Evolutionary conservation across 2,113 vertebrate species (phyloP).

Genomic region (Limanda limanda): DNA sequence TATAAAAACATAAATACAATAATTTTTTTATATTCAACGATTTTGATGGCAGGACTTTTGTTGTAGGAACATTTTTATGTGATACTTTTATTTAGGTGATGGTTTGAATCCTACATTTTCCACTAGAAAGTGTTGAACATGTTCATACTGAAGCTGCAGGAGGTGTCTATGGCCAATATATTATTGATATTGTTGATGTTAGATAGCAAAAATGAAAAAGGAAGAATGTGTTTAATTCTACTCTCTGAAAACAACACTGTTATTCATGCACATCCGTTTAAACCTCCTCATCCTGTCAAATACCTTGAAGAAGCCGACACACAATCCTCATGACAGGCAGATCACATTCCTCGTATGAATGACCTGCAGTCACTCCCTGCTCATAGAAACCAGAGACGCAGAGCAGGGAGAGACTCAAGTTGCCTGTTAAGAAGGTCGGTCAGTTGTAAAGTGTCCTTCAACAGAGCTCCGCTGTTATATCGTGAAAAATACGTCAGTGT

Average conservation of each 20-base stretch:
- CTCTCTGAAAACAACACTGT: background rate
- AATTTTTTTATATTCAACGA: no score
- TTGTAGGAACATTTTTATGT: no score
- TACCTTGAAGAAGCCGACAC: slow-evolving; percentile 8
- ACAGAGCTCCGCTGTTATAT: slow-evolving; percentile 18
- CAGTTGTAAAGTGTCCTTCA: background rate
- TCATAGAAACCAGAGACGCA: slow-evolving; percentile 54
- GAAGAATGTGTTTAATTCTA: slow-evolving; percentile 40
- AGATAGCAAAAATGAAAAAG: slow-evolving; percentile 4
- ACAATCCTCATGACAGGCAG: slow-evolving; percentile 14
- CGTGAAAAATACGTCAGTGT: slow-evolving; percentile 10
- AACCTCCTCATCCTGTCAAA: slow-evolving; percentile 10
- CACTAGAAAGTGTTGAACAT: no score
- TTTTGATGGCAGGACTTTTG: background rate
- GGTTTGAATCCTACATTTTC: background rate
- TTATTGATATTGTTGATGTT: slow-evolving; percentile 54
- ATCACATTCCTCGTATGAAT: slow-evolving; percentile 58
- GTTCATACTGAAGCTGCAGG: no score
- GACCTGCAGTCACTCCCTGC: slow-evolving; percentile 64
- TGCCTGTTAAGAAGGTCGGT: slow-evolving; percentile 15
- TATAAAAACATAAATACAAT: background rate
- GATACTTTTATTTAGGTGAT: background rate
- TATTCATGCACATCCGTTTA: background rate
- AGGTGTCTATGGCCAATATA: slow-evolving; percentile 12
- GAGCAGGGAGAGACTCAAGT: slow-evolving; percentile 16